phyloP scores from a whole-genome alignment of 1,140 invertebrate genomes.

The Platorchestia sp. region DNA sequence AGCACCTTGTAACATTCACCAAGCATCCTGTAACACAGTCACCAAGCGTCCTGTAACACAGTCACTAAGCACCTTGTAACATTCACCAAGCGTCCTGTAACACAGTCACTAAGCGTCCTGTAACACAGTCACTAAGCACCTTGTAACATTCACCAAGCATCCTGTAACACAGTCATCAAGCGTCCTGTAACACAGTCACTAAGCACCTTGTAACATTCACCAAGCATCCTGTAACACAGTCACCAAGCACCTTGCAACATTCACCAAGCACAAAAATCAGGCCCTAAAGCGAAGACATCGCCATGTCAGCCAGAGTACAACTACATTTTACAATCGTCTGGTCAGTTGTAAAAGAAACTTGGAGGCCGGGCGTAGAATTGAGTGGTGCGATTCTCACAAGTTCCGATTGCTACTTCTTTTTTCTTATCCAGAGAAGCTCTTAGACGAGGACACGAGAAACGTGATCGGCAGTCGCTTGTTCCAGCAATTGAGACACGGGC shows the following conservation, averaged over 20 bases:
- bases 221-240: background rate
- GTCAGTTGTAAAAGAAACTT: slow-evolving; percentile 9
- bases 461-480: background rate
- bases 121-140: background rate
- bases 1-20: no score
- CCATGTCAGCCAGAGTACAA: background rate
- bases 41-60: no score
- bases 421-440: background rate
- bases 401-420: background rate
- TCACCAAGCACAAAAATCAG: background rate
- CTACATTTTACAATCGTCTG: background rate
- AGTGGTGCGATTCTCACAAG: background rate
- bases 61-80: no score
- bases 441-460: background rate
- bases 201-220: background rate
- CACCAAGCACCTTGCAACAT: background rate
- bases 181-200: background rate
- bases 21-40: no score
- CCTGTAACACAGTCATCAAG: background rate
- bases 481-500: no score
- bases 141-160: background rate
- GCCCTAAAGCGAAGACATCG: background rate
- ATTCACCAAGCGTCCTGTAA: background rate
- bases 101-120: background rate
- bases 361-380: background rate